Evolutionary conservation across 2,888 invertebrate species (phyloP).

Genomic region (Leptinotarsa tumamoca): DNA sequence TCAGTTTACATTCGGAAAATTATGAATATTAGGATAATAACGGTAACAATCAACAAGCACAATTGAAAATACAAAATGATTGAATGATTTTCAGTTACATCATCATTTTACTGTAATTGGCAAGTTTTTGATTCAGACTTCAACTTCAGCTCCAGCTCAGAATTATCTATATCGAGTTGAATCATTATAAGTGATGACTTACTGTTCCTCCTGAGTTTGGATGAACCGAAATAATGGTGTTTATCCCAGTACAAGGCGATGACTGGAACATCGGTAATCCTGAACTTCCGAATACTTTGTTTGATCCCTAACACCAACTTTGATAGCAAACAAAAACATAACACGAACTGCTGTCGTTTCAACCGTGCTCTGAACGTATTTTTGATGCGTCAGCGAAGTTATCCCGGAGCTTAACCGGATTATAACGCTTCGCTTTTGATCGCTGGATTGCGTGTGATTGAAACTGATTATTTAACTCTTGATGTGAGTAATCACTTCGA

Average conservation of each 20-base stretch:
- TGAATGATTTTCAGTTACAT: too few relatives aligned
- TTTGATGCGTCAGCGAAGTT: slow-evolving; percentile 20
- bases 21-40: too few relatives aligned
- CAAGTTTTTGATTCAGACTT: too few relatives aligned
- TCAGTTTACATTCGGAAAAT: too few relatives aligned
- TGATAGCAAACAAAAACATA: slow-evolving; percentile 19
- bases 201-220: too few relatives aligned
- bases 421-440: slow-evolving; percentile 22
- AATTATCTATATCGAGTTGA: too few relatives aligned
- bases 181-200: too few relatives aligned
- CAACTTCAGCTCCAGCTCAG: too few relatives aligned
- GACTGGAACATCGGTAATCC: neutral
- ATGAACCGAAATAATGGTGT: neutral
- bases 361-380: slow-evolving; percentile 20
- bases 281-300: neutral
- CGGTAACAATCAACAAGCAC: too few relatives aligned
- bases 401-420: slow-evolving; percentile 17
- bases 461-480: slow-evolving; percentile 15
- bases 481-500: slow-evolving; percentile 11
- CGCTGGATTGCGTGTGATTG: slow-evolving; percentile 14
- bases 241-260: neutral
- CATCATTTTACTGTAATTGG: too few relatives aligned
- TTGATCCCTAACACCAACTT: neutral
- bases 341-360: slow-evolving; percentile 9
- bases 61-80: too few relatives aligned